These are phyloP conservation scores for Drosophila robusta DNA, from an alignment of 2,888 invertebrate species.

Conservation along the genomic window DNA sequence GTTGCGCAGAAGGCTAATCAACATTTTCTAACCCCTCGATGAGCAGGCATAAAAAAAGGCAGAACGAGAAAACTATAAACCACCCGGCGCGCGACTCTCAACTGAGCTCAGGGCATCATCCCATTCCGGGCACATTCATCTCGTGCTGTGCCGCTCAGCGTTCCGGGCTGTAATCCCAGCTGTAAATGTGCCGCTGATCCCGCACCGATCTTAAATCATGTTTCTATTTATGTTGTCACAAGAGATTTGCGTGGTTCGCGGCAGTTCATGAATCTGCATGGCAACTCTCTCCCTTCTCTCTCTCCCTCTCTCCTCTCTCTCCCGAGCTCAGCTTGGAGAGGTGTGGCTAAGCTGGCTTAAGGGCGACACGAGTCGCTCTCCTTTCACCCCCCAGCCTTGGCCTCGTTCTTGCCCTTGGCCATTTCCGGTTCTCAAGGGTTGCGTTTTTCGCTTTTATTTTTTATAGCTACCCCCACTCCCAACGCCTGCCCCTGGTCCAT, in stretches of 20 bases:
- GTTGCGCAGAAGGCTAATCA: slow-evolving; percentile 81
- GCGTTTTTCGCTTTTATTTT: slow-evolving; percentile 28
- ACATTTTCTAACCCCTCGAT: slow-evolving; percentile 65
- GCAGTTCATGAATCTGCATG: slow-evolving; percentile 40
- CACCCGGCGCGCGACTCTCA: slow-evolving; percentile 63
- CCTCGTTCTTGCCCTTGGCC: background rate
- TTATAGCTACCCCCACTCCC: slow-evolving; percentile 35
- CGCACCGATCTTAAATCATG: slow-evolving; percentile 83
- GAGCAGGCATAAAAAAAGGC: slow-evolving; percentile 39
- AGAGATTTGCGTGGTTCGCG: slow-evolving; percentile 75
- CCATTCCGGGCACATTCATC: slow-evolving; percentile 12
- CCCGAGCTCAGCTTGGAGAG: slow-evolving; percentile 46
- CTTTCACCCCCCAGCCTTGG: slow-evolving; percentile 31
- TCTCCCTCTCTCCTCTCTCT: background rate
- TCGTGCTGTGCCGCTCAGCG: slow-evolving; percentile 48
- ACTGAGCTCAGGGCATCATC: slow-evolving; percentile 16
- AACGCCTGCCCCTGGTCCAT: slow-evolving; percentile 32
- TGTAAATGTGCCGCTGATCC: slow-evolving; percentile 83
- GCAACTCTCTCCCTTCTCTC: background rate
- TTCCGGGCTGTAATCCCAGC: slow-evolving; percentile 80
- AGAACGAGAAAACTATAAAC: slow-evolving; percentile 26
- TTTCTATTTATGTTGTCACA: slow-evolving; percentile 84
- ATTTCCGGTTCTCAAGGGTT: slow-evolving; percentile 71
- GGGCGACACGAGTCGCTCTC: slow-evolving; percentile 44
- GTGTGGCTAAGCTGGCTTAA: slow-evolving; percentile 77